These are phyloP conservation scores for Drosophila melanica DNA, from an alignment of 1,140 invertebrate genomes.

Conservation along the genomic window DNA sequence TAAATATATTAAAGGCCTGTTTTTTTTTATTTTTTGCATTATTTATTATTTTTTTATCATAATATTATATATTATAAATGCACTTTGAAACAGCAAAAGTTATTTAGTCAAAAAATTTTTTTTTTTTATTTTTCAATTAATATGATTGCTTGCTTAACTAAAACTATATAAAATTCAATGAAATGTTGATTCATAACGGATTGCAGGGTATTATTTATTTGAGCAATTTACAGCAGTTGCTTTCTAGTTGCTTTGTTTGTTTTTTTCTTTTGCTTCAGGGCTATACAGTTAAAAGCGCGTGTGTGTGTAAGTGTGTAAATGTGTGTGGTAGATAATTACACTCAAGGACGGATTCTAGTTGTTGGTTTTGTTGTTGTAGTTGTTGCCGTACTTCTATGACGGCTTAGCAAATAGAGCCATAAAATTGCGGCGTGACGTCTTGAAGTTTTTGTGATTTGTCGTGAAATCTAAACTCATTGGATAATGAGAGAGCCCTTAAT, in stretches of 20 bases:
- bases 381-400: neutral
- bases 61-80: no score
- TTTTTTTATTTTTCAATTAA: no score
- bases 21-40: no score
- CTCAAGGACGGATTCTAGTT: slow-evolving; percentile 28
- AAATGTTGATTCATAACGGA: neutral
- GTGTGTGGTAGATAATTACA: slow-evolving; percentile 49
- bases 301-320: neutral
- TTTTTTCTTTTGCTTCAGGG: slow-evolving; percentile 21
- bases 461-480: slow-evolving; percentile 19
- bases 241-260: slow-evolving; percentile 11
- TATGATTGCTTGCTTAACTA: no score
- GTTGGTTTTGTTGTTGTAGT: slow-evolving; percentile 1
- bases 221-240: neutral
- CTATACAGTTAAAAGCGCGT: slow-evolving; percentile 1
- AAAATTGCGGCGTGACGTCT: slow-evolving; percentile 8
- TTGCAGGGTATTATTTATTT: slow-evolving; percentile 3
- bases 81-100: no score
- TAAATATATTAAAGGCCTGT: no score
- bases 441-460: slow-evolving; percentile 24
- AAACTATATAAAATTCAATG: neutral
- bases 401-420: slow-evolving; percentile 1
- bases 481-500: neutral
- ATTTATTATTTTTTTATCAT: no score
- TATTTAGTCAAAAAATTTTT: no score